phyloP scores from a whole-genome alignment of 2,888 invertebrate genomes.

The Calameuta idolon region DNA sequence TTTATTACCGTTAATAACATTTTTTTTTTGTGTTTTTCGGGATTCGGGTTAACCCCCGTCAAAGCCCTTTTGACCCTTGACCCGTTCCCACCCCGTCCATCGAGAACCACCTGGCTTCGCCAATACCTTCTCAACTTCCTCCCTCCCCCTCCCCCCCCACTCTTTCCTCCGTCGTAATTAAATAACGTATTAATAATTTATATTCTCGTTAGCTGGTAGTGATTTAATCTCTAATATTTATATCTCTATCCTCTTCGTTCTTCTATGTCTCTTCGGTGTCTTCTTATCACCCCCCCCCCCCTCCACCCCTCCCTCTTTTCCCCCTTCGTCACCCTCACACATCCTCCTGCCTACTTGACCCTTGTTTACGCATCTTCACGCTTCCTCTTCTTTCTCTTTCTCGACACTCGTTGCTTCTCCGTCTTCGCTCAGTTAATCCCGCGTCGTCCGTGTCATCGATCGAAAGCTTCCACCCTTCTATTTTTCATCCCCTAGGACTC shows the following conservation, averaged over 20 bases:
- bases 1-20: neutral
- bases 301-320: slow-evolving; percentile 7
- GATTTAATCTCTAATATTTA: slow-evolving; percentile 49
- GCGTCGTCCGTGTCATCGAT: neutral
- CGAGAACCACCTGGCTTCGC: neutral
- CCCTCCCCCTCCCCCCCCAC: neutral
- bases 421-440: neutral
- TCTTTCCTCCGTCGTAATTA: slow-evolving; percentile 25
- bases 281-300: neutral
- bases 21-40: neutral
- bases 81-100: neutral
- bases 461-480: neutral
- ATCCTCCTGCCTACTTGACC: neutral
- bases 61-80: neutral
- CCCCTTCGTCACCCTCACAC: slow-evolving; percentile 19
- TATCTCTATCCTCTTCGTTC: slow-evolving; percentile 38
- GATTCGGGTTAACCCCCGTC: neutral
- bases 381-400: slow-evolving; percentile 2
- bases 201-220: slow-evolving; percentile 52
- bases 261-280: slow-evolving; percentile 19
- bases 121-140: neutral
- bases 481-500: slow-evolving; percentile 46
- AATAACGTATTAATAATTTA: slow-evolving; percentile 44
- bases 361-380: neutral
- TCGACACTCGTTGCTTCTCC: slow-evolving; percentile 1